Conservation (phyloP, 2,888 invertebrate species). For the Amphipoea lucens region DNA sequence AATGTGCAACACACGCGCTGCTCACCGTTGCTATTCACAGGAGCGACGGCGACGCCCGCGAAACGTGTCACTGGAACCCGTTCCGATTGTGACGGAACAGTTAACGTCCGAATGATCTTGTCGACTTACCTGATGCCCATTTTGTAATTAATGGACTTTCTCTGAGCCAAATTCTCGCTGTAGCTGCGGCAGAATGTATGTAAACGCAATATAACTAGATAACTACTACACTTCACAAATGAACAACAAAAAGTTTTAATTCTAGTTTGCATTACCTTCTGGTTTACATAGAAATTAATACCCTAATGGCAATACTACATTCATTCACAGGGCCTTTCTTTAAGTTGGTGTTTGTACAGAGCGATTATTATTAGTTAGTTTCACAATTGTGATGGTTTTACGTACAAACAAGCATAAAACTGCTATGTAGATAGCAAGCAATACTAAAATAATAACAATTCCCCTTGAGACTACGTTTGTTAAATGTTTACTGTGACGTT, state of each 20-base stretch:
- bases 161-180: conserved; percentile 14
- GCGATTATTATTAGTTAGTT: background rate
- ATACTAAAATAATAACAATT: background rate
- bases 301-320: background rate
- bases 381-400: background rate
- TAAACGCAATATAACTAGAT: background rate
- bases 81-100: conserved; percentile 51
- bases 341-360: background rate
- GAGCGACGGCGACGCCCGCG: conserved; percentile 39
- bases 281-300: background rate
- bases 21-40: conserved; percentile 53
- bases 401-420: background rate
- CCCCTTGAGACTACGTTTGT: too few species aligned
- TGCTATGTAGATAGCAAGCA: too few species aligned
- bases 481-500: background rate
- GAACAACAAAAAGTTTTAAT: background rate
- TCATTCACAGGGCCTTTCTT: background rate
- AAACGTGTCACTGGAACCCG: conserved; percentile 48
- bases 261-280: background rate
- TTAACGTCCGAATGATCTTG: conserved; percentile 39
- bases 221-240: background rate
- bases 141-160: conserved; percentile 38
- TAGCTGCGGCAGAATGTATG: background rate
- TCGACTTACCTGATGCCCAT: background rate
- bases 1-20: conserved; percentile 37